Percentiles rank a stretch among this genome's conserved stretches.
Conservation (phyloP, 2,888 invertebrate genomes). For the Colostygia pectinataria region DNA sequence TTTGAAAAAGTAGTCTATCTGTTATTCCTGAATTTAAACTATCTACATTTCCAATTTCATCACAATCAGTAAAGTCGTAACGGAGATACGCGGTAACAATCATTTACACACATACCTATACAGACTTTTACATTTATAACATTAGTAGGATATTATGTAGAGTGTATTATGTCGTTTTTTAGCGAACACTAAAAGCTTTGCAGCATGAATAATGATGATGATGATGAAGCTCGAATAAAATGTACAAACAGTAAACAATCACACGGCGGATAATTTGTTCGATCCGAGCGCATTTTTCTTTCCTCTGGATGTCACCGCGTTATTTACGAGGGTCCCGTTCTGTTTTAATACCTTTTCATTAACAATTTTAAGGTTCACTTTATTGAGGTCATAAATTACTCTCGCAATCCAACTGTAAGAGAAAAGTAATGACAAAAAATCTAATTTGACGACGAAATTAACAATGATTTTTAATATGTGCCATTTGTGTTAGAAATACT, state of each 20-base stretch:
- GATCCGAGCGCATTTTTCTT: slow-evolving; percentile 76
- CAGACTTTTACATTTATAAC: no score
- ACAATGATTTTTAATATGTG: slow-evolving; percentile 35
- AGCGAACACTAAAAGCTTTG: no score
- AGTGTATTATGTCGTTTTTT: no score
- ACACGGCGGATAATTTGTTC: slow-evolving; percentile 60
- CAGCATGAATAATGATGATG: no score
- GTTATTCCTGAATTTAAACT: no score
- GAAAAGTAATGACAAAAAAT: slow-evolving; percentile 40
- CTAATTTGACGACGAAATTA: slow-evolving; percentile 43
- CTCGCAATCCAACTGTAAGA: slow-evolving; percentile 64
- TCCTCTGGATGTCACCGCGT: slow-evolving; percentile 71
- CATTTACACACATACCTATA: no score
- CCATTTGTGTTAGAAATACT: slow-evolving; percentile 18
- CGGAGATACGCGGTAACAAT: no score
- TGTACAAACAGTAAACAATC: slow-evolving; percentile 11
- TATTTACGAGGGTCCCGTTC: slow-evolving; percentile 76
- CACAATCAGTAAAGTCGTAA: no score
- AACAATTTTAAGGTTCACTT: slow-evolving; percentile 83
- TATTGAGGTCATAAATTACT: slow-evolving; percentile 82
- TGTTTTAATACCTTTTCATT: slow-evolving; percentile 82
- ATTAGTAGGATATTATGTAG: no score
- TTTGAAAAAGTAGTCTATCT: no score
- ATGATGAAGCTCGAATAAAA: slow-evolving; percentile 2
- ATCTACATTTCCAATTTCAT: no score